phyloP scores from a whole-genome alignment of 2,113 vertebrate genomes.

The Seriola aureovittata region DNA sequence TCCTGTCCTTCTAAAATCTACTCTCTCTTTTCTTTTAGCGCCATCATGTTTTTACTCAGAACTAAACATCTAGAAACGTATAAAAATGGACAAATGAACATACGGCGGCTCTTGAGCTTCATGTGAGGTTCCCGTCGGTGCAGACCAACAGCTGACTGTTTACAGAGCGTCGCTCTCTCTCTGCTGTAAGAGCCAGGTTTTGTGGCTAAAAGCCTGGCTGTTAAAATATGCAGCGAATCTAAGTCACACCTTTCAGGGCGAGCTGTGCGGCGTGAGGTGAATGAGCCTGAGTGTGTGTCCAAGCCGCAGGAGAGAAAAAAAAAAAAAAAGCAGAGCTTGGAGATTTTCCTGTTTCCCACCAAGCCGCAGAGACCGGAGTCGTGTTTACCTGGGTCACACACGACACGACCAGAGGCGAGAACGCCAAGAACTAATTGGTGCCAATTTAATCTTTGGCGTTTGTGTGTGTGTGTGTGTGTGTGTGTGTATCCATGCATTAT shows the following conservation, averaged over 20 bases:
- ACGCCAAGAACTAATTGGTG: constrained; percentile 46
- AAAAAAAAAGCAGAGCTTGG: constrained; percentile 48
- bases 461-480: constrained; percentile 2
- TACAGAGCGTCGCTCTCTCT: constrained; percentile 35
- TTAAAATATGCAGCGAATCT: constrained; percentile 62
- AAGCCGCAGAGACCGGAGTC: constrained; percentile 79
- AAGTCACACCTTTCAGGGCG: constrained; percentile 67
- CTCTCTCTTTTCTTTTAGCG: neutral
- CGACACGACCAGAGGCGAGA: constrained; percentile 38
- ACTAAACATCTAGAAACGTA: neutral
- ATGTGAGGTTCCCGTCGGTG: constrained; percentile 33
- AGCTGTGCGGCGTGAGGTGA: constrained; percentile 78
- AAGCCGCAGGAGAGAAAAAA: constrained; percentile 72
- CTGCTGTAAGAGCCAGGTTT: constrained; percentile 25
- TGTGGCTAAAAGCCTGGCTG: constrained; percentile 43
- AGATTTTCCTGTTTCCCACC: constrained; percentile 75
- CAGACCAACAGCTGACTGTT: constrained; percentile 45
- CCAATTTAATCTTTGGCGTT: constrained; percentile 49
- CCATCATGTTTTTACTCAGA: neutral
- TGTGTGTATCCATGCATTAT: constrained; percentile 7
- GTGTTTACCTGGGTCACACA: constrained; percentile 74
- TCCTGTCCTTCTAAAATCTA: neutral
- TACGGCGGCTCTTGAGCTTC: constrained; percentile 22
- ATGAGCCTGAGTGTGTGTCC: constrained; percentile 75
- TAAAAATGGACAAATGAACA: neutral